phyloP scores from a whole-genome alignment of 2,797 vertebrate genomes.

The Alcedo atthis region DNA sequence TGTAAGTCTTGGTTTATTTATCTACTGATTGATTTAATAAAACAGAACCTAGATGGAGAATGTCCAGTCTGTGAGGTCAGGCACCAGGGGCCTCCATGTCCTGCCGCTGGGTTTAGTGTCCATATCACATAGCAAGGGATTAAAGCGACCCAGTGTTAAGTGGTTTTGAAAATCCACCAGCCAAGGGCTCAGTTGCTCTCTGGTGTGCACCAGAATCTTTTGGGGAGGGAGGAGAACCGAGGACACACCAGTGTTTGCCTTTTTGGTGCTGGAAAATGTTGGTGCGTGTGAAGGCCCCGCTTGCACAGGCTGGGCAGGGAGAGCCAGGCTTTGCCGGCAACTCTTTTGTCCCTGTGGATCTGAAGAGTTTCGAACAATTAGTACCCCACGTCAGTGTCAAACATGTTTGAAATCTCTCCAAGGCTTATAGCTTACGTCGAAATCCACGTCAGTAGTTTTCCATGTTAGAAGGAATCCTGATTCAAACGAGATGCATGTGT shows the following conservation, averaged over 20 bases:
- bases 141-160: accelerated
- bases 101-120: not conserved
- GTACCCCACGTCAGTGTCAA: not conserved
- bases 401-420: not conserved
- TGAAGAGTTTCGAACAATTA: not conserved
- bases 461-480: not conserved
- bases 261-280: not conserved
- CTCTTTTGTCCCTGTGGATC: not conserved
- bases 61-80: not conserved
- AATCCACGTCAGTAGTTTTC: conserved; percentile 1
- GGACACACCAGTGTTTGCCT: not conserved
- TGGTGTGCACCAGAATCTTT: accelerated
- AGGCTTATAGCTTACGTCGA: not conserved
- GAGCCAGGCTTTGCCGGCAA: not conserved
- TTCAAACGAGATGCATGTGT: not conserved
- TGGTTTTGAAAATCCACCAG: not conserved
- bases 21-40: not conserved
- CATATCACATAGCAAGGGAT: not conserved
- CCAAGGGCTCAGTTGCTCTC: not conserved
- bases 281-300: not conserved
- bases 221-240: not conserved
- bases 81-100: accelerated
- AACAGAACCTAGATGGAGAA: accelerated
- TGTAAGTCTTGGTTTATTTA: not conserved
- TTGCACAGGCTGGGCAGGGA: not conserved